Conservation (phyloP, 2,888 invertebrate genomes). For the Dione vanillae region DNA sequence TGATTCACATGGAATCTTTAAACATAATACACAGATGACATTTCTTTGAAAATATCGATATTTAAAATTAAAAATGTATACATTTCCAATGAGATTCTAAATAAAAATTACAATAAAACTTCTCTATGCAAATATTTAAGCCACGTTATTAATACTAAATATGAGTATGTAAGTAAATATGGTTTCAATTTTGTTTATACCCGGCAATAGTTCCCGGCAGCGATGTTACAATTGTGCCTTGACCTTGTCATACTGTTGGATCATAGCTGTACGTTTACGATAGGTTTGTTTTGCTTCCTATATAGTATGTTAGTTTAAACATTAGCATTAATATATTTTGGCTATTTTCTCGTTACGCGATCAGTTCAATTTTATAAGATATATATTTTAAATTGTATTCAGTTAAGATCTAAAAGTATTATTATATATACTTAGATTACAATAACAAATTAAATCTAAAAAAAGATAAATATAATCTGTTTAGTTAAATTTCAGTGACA, state of each 20-base stretch:
- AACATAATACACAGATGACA: neutral
- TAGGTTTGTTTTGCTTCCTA: slow-evolving; percentile 46
- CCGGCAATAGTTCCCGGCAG: slow-evolving; percentile 23
- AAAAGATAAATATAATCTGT: neutral
- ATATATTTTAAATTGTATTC: neutral
- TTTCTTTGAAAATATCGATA: neutral
- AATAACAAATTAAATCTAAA: too few relatives aligned
- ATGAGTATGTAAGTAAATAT: slow-evolving; percentile 12
- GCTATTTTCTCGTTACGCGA: slow-evolving; percentile 3
- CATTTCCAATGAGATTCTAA: too few relatives aligned
- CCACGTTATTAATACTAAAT: neutral
- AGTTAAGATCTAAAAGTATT: neutral
- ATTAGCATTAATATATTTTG: slow-evolving; percentile 25
- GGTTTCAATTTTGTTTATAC: slow-evolving; percentile 12
- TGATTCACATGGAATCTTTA: neutral
- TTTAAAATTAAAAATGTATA: too few relatives aligned
- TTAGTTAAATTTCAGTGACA: slow-evolving; percentile 37
- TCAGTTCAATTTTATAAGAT: neutral
- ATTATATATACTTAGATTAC: too few relatives aligned
- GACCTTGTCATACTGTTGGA: slow-evolving; percentile 43
- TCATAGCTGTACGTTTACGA: slow-evolving; percentile 37
- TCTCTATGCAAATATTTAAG: neutral
- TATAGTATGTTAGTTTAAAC: slow-evolving; percentile 34
- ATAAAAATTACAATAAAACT: neutral
- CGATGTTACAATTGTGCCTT: slow-evolving; percentile 42